A percentile compares a stretch with the other conserved stretches of the same genome.
Evolutionary conservation across 2,888 invertebrate genomes (phyloP).

Genomic region (Pheosia tremula): DNA sequence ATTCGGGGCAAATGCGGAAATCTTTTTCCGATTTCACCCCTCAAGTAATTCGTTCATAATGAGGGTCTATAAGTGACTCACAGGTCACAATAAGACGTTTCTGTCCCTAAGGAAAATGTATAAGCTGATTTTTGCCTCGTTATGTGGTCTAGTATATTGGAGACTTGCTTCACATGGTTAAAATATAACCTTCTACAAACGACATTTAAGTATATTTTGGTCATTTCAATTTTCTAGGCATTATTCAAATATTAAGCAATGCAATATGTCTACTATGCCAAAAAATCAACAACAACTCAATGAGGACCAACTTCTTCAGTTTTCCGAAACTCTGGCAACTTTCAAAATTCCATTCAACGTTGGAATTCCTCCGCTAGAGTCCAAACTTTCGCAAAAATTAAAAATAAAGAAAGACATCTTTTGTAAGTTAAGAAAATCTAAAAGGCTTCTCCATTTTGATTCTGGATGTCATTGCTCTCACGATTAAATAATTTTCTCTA

Average conservation of each 20-base stretch:
- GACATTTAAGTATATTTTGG: too few species aligned
- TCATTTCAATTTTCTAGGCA: too few species aligned
- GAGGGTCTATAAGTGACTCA: constrained; percentile 23
- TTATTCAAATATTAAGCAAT: too few species aligned
- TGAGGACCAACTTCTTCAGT: neutral
- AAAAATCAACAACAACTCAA: neutral
- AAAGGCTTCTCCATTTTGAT: too few species aligned
- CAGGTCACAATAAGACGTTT: constrained; percentile 6
- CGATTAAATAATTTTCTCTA: too few species aligned
- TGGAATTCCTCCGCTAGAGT: neutral
- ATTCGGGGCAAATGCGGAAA: constrained; percentile 23
- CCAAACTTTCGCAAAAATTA: neutral
- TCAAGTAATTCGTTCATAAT: constrained; percentile 17
- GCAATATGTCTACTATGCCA: too few species aligned
- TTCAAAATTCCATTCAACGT: neutral
- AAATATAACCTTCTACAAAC: too few species aligned
- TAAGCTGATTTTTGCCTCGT: neutral
- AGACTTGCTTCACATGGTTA: too few species aligned
- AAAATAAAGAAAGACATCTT: neutral
- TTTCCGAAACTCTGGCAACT: neutral
- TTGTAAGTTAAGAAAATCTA: neutral
- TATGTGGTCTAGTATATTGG: neutral
- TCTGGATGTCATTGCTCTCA: too few species aligned
- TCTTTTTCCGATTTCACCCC: constrained; percentile 24
- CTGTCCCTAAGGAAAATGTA: neutral